Evolutionary conservation across 2,113 vertebrate genomes (phyloP).

Genomic region (Noturus placidus): DNA sequence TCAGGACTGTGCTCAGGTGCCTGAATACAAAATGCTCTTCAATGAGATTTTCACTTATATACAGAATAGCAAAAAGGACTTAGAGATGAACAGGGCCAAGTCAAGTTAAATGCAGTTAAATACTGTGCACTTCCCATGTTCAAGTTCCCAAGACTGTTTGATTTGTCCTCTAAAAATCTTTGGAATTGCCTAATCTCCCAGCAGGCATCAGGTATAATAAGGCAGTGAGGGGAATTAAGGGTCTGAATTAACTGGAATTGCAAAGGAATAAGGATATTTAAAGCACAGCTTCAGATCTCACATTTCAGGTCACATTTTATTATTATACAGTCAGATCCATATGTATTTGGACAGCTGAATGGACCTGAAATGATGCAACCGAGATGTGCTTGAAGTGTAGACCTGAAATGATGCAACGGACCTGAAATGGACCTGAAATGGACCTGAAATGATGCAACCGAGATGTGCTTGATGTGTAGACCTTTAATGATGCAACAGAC

Average conservation of each 20-base stretch:
- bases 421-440: no score
- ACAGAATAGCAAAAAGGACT: constrained; percentile 89
- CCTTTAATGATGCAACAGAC: no score
- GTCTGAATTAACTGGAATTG: constrained; percentile 29
- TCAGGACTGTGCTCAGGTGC: constrained; percentile 64
- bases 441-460: no score
- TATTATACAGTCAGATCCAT: neutral
- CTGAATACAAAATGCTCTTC: constrained; percentile 92
- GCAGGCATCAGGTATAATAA: constrained; percentile 24
- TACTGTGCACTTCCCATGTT: neutral
- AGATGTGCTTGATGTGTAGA: no score
- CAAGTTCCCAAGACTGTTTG: neutral
- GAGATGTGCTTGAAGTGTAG: no score
- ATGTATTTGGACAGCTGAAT: no score
- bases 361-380: no score
- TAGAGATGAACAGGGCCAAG: constrained; percentile 77
- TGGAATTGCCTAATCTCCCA: neutral
- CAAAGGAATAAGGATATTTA: constrained; percentile 54
- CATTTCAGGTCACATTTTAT: no score
- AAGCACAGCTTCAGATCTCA: constrained; percentile 51
- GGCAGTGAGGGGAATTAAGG: neutral
- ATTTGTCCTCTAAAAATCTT: neutral
- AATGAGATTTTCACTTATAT: constrained; percentile 91
- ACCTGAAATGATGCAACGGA: no score
- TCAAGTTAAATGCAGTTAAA: constrained; percentile 21